Conservation (phyloP, 2,113 vertebrate species). For the Scomber colias region DNA sequence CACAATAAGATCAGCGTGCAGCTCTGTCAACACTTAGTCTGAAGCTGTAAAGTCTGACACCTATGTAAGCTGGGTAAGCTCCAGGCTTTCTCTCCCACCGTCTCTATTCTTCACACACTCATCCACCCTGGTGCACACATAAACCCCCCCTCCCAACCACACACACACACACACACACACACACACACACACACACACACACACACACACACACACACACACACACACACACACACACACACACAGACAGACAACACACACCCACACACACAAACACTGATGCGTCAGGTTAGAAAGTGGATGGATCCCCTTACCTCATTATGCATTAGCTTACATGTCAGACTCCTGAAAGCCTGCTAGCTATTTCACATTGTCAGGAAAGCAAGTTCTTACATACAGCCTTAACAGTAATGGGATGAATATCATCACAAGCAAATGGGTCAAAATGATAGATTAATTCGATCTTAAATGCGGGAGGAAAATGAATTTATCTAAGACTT, state of each 20-base stretch:
- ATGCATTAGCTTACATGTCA: conserved; percentile 50
- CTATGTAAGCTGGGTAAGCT: conserved; percentile 65
- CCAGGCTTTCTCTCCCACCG: conserved; percentile 52
- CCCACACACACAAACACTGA: conserved; percentile 2
- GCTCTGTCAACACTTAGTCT: conserved; percentile 67
- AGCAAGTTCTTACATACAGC: conserved; percentile 19
- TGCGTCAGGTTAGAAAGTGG: conserved; percentile 51
- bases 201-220: conserved; percentile 30
- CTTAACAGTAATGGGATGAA: conserved; percentile 13
- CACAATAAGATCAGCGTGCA: conserved; percentile 57
- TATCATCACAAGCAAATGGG: conserved; percentile 8
- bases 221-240: conserved; percentile 25
- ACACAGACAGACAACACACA: no score
- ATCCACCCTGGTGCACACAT: conserved; percentile 23
- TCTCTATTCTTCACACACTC: conserved; percentile 58
- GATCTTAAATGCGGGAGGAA: conserved; percentile 5
- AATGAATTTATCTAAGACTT: conserved; percentile 14
- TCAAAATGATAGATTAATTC: conserved; percentile 28
- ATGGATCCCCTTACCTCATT: conserved; percentile 59
- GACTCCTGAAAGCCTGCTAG: conserved; percentile 37
- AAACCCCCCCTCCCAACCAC: conserved; percentile 14
- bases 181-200: neutral
- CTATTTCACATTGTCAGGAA: conserved; percentile 44
- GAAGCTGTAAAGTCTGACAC: conserved; percentile 73
- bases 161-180: conserved; percentile 22